Conservation (phyloP, 2,113 vertebrate species). For the Hippocampus mohnikei region DNA sequence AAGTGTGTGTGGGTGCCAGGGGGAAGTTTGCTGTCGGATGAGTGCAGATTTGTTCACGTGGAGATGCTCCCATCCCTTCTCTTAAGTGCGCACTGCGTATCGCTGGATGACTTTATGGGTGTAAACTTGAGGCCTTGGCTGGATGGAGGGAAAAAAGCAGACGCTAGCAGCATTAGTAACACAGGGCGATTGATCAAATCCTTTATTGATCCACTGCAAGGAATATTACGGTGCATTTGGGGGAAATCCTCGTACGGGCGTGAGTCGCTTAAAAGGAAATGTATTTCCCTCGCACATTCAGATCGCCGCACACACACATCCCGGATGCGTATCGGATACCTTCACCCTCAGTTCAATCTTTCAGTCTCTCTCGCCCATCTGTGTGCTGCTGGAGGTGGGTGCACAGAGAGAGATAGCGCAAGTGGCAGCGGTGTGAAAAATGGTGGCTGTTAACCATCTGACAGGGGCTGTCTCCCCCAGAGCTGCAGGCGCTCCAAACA, state of each 20-base stretch:
- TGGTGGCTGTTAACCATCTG: conserved; percentile 68
- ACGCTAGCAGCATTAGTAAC: conserved; percentile 33
- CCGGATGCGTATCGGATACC: conserved; percentile 28
- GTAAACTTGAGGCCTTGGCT: conserved; percentile 10
- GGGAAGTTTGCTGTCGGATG: conserved; percentile 18
- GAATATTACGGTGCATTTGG: conserved; percentile 40
- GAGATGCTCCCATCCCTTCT: conserved; percentile 1
- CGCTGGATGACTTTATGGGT: conserved; percentile 7
- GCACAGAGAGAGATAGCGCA: conserved; percentile 52
- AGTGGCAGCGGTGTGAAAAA: conserved; percentile 64
- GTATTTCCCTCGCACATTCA: conserved; percentile 27
- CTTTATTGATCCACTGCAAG: conserved; percentile 63
- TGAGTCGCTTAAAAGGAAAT: conserved; percentile 23
- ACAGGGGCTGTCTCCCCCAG: conserved; percentile 60
- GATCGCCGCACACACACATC: conserved; percentile 20
- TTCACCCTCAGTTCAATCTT: conserved; percentile 4
- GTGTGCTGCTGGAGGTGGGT: conserved; percentile 57
- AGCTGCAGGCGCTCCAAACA: conserved; percentile 64
- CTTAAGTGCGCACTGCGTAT: neutral
- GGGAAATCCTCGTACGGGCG: conserved; percentile 30
- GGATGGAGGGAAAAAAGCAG: conserved; percentile 20
- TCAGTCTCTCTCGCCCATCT: conserved; percentile 45
- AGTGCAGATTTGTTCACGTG: conserved; percentile 29
- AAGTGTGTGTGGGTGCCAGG: conserved; percentile 32
- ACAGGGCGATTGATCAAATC: conserved; percentile 50